phyloP scores from a whole-genome alignment of 1,140 invertebrate species.

The Pseudomyrmex concolor region DNA sequence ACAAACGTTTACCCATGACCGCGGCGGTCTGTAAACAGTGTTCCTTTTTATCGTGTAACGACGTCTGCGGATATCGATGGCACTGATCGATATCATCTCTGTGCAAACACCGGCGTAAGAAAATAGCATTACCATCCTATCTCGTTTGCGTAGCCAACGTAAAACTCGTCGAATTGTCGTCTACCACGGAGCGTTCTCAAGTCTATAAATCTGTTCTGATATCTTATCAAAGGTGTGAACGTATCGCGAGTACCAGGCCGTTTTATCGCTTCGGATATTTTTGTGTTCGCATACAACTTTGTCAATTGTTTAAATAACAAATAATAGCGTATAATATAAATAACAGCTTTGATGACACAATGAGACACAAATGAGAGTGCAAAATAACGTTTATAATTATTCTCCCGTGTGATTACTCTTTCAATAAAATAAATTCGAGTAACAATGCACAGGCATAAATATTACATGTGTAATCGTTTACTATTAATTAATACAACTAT shows the following conservation, averaged over 20 bases:
- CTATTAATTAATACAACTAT: not conserved
- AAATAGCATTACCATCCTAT: constrained; percentile 44
- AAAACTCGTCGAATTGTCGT: constrained; percentile 38
- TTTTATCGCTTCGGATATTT: not conserved
- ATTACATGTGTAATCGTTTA: constrained; percentile 5
- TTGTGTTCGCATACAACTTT: not conserved
- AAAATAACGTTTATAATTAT: not conserved
- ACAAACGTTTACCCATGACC: constrained; percentile 29
- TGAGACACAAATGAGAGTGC: too few relatives aligned
- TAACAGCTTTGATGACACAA: too few relatives aligned
- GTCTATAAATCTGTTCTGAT: constrained; percentile 41
- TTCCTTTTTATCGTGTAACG: constrained; percentile 36
- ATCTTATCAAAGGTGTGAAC: constrained; percentile 24
- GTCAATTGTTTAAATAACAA: not conserved
- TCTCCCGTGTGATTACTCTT: not conserved
- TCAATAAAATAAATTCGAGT: not conserved
- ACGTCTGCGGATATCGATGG: constrained; percentile 32
- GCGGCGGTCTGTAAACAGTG: not conserved
- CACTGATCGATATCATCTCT: not conserved
- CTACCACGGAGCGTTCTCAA: not conserved
- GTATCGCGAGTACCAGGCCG: constrained; percentile 1
- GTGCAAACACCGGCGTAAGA: constrained; percentile 27
- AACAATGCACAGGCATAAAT: not conserved
- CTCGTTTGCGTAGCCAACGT: constrained; percentile 30
- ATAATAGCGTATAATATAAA: too few relatives aligned